Percentiles rank a stretch among this genome's conserved stretches.
Conservation (phyloP, 1,140 invertebrate species). For the Varroa destructor region DNA sequence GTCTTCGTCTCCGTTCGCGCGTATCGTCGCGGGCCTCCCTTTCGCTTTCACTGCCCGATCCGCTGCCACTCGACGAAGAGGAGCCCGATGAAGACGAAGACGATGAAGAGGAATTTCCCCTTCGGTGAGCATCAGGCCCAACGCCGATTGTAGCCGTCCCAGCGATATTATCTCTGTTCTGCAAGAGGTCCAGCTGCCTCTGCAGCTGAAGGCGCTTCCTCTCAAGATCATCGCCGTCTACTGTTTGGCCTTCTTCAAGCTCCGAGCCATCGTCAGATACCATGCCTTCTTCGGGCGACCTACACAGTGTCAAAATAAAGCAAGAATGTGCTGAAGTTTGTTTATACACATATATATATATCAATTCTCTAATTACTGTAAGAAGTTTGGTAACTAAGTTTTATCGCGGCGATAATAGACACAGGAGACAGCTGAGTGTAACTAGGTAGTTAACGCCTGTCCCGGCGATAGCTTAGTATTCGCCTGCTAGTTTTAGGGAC, state of each 20-base stretch:
- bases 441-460: no score
- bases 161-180: background rate
- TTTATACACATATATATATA: no score
- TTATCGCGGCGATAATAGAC: no score
- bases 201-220: slow-evolving; percentile 22
- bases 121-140: background rate
- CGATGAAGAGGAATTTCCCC: slow-evolving; percentile 10
- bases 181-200: slow-evolving; percentile 14
- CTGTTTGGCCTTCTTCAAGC: slow-evolving; percentile 17
- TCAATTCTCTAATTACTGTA: no score
- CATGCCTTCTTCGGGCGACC: slow-evolving; percentile 19
- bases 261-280: slow-evolving; percentile 23
- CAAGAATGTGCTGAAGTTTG: no score
- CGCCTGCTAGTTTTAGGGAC: no score
- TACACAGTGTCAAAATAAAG: background rate
- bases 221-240: slow-evolving; percentile 25
- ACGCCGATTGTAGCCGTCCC: no score
- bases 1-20: no score
- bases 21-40: no score
- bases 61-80: slow-evolving; percentile 21
- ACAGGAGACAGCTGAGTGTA: no score
- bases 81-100: slow-evolving; percentile 23
- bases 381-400: no score
- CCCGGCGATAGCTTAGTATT: no score
- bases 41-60: background rate